Base-by-base conservation (phyloP, 2,888 invertebrate species). In the Pammene aurita region DNA sequence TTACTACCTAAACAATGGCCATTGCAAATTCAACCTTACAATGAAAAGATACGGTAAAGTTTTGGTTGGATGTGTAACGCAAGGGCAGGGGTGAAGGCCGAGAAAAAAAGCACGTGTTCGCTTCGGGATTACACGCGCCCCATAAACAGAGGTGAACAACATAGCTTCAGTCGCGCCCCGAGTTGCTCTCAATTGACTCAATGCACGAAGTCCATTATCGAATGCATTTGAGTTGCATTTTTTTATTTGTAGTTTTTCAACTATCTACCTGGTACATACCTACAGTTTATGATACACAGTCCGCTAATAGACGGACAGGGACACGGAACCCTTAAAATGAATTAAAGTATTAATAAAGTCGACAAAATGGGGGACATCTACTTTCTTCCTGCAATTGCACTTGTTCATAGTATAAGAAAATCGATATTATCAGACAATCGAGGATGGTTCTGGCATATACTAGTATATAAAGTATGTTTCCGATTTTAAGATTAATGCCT, bases 91-190 rank as follows among this genome's bases (percentile, higher is more conserved):
- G 77, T 68, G 79, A 84, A 84, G 81, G 85, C 80, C 88, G 90
- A 84, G 92, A 90, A 90, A 92, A 89, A 91, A 91, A 89, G 85
- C 91, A 91, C 91, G 91, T 91, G 92, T 92, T 90, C 88, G 88
- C 87, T 90, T 88, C 86, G 87, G 89, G 91, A 92, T 92, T 92
- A 92, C 90, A 89, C 81, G 83, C 85, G 84, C 85, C 84, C 85
- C 80, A 83, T 88, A 89, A 91, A 91, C 90, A 90, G 84, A 89
- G 88, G 88, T 87, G 87, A 86, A 86, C 82, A 81, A 83, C 81
- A 81, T 86, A 84, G 84, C 84, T 81, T 82, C 82, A 83, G 78
- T 81, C 81, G 78, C 75, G 75, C 48, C 55, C 56, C 42, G 52
- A 35, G 35, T 50, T 9, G 14, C 44, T 14, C 61, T 13, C 41